A percentile compares a stretch with the other conserved stretches of the same genome.
Conservation (phyloP, 2,113 vertebrate genomes). For the Pteruthius melanotis region DNA sequence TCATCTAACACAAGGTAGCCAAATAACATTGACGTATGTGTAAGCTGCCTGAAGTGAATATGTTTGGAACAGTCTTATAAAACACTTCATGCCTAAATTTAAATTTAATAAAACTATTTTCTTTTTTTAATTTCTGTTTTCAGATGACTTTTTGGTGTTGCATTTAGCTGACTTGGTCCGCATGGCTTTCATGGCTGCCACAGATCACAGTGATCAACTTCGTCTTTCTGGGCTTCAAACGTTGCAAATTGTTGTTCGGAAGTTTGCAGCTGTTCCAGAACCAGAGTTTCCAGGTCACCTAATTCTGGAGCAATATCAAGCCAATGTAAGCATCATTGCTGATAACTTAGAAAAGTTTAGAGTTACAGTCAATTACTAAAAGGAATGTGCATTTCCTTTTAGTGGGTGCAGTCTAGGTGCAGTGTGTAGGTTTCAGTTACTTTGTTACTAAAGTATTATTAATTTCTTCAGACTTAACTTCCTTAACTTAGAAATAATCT, state of each 20-base stretch:
- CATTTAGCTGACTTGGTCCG: constrained; percentile 91
- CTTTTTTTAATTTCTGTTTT: not conserved
- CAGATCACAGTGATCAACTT: constrained; percentile 89
- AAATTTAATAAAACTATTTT: not conserved
- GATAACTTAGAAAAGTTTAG: not conserved
- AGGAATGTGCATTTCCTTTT: not conserved
- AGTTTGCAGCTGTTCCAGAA: constrained; percentile 84
- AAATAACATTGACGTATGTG: not conserved
- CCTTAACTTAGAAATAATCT: not conserved
- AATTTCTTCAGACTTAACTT: not conserved
- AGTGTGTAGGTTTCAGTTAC: not conserved
- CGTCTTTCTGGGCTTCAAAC: constrained; percentile 87
- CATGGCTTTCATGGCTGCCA: constrained; percentile 97
- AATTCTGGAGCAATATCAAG: constrained; percentile 95
- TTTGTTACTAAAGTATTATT: not conserved
- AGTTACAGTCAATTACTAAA: not conserved
- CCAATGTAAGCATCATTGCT: constrained; percentile 80
- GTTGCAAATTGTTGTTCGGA: constrained; percentile 82
- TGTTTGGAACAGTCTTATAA: not conserved
- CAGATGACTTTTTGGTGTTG: constrained; percentile 88
- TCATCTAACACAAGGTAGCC: not conserved
- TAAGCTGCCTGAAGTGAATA: not conserved
- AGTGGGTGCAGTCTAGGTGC: too few species aligned
- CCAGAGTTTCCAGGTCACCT: constrained; percentile 94
- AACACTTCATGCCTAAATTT: not conserved